Evolutionary conservation across 2,888 invertebrate species (phyloP).

Genomic region (Melinaea menophilus): DNA sequence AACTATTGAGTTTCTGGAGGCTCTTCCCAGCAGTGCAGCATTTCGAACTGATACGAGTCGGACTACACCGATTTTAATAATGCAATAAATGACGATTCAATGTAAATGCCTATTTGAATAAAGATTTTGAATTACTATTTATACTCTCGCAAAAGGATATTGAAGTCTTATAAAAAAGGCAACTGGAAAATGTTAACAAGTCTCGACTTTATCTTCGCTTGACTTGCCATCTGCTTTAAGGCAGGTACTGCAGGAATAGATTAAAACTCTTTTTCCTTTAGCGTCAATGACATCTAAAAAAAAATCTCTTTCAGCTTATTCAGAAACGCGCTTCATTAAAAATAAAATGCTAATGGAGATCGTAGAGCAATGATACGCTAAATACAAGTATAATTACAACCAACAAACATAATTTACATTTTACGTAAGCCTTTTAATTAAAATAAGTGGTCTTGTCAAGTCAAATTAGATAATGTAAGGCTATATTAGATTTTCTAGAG

Average conservation of each 20-base stretch:
- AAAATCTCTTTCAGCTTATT: conserved; percentile 9
- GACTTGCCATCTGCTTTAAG: conserved; percentile 18
- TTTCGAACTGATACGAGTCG: too few relatives aligned
- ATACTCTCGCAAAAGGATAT: too few relatives aligned
- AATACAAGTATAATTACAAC: neutral
- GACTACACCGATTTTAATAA: too few relatives aligned
- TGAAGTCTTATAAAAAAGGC: conserved; percentile 8
- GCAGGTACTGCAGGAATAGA: conserved; percentile 17
- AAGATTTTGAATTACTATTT: too few relatives aligned
- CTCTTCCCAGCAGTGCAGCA: too few relatives aligned
- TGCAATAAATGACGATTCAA: too few relatives aligned
- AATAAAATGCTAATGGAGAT: conserved; percentile 2
- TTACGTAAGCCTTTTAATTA: neutral
- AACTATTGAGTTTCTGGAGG: too few relatives aligned
- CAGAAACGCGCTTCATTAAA: conserved; percentile 7
- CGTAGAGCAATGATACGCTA: neutral
- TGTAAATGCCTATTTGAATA: too few relatives aligned
- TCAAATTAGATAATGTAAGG: neutral
- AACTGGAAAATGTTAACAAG: conserved; percentile 19
- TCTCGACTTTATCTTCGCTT: conserved; percentile 14
- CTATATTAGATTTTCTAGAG: too few relatives aligned
- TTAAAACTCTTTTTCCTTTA: conserved; percentile 17
- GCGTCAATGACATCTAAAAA: conserved; percentile 18
- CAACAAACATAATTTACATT: neutral
- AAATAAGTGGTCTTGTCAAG: neutral